Percentiles rank a stretch among this genome's conserved stretches.
Evolutionary conservation across 2,888 invertebrate genomes (phyloP).

Genomic region (Phengaris alcon): DNA sequence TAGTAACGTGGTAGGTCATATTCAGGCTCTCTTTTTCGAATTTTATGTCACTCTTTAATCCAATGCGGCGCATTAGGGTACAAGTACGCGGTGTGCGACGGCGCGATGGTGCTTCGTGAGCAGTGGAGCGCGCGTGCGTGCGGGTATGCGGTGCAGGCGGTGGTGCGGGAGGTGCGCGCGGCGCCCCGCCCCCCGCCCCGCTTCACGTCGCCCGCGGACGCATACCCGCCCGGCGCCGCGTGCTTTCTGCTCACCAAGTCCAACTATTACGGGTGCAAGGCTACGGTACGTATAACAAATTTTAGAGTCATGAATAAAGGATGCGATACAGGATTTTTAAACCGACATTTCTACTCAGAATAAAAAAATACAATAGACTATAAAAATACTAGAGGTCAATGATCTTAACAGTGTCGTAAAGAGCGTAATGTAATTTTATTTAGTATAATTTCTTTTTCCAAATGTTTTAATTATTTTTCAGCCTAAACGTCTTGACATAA

Average conservation of each 20-base stretch:
- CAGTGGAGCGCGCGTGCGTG: slow-evolving; percentile 83
- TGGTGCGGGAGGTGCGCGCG: slow-evolving; percentile 59
- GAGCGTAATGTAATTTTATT: no score
- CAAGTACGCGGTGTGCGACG: slow-evolving; percentile 74
- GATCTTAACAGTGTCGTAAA: no score
- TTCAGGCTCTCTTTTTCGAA: no score
- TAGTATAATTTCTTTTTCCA: no score
- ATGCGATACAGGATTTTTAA: no score
- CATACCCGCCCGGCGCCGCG: slow-evolving; percentile 83
- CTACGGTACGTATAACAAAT: slow-evolving; percentile 77
- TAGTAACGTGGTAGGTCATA: no score
- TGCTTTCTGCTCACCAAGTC: slow-evolving; percentile 87
- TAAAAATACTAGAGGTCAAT: no score
- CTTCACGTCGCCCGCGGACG: slow-evolving; percentile 57
- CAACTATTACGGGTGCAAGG: slow-evolving; percentile 89
- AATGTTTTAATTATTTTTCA: no score
- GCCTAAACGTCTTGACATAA: no score
- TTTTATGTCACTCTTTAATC: background rate
- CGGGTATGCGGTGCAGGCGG: slow-evolving; percentile 85
- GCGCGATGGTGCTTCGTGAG: slow-evolving; percentile 82
- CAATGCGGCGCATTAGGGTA: slow-evolving; percentile 47
- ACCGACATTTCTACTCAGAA: no score
- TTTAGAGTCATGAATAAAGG: no score
- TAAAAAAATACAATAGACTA: no score
- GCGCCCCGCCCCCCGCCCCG: slow-evolving; percentile 45